These are phyloP conservation scores for Melanaphis sacchari DNA, from an alignment of 1,140 invertebrate species.

Conservation along the genomic window DNA sequence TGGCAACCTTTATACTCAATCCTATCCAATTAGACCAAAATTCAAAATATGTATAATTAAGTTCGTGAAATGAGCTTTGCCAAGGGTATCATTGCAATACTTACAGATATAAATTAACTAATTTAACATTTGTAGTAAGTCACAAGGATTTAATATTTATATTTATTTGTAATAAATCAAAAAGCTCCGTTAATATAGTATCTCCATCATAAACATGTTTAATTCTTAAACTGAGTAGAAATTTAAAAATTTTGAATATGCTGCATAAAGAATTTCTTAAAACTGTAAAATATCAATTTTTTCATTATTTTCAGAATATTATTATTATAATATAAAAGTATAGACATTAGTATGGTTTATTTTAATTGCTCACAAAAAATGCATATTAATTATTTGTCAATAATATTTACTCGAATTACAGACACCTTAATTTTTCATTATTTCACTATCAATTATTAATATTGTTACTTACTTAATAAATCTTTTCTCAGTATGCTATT, in stretches of 20 bases:
- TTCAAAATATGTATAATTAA: constrained; percentile 15
- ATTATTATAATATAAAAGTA: no score
- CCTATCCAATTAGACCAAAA: constrained; percentile 24
- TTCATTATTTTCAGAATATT: background rate
- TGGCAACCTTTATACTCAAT: constrained; percentile 13
- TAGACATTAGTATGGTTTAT: background rate
- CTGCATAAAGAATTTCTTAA: background rate
- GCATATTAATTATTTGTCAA: background rate
- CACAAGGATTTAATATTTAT: constrained; percentile 18
- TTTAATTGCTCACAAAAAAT: background rate
- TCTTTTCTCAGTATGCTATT: background rate
- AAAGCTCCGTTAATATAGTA: background rate
- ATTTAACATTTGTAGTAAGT: constrained; percentile 4
- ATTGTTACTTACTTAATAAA: background rate
- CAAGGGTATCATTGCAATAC: background rate
- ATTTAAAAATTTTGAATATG: background rate
- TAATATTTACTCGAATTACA: background rate
- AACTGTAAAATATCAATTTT: background rate
- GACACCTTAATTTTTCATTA: background rate
- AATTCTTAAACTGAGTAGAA: background rate
- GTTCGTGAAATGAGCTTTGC: background rate
- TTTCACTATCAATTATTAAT: background rate
- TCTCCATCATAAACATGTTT: background rate
- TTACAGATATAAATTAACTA: background rate
- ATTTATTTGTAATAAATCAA: background rate